Evolutionary conservation across 2,888 invertebrate genomes (phyloP).

Genomic region (Strigamia crassipes): DNA sequence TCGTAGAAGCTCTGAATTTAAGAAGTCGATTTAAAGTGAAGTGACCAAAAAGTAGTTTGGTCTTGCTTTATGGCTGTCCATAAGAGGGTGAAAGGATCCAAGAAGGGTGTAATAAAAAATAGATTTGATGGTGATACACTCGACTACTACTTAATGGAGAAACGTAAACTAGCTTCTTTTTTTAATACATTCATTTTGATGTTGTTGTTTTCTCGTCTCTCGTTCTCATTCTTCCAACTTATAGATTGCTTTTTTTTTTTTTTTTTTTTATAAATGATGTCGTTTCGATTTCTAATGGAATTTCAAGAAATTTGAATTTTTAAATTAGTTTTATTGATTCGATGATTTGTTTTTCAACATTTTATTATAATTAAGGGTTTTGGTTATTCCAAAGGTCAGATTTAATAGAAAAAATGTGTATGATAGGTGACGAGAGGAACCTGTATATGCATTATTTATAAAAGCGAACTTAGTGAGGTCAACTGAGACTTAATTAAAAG

Average conservation of each 20-base stretch:
- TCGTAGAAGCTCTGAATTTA: background rate
- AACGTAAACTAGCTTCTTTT: background rate
- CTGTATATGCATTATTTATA: background rate
- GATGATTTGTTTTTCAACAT: no score
- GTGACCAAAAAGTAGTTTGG: conserved; percentile 23
- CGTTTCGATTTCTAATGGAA: no score
- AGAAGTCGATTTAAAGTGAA: conserved; percentile 18
- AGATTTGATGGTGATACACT: background rate
- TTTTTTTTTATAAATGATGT: no score
- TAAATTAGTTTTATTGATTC: no score
- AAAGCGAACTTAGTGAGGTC: background rate
- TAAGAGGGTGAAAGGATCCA: background rate
- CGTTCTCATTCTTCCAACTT: background rate
- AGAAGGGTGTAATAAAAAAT: conserved; percentile 19
- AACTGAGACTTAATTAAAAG: background rate
- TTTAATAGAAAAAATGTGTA: background rate
- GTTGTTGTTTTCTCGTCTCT: background rate
- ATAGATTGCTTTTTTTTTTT: background rate
- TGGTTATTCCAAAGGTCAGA: background rate
- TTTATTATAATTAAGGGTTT: no score
- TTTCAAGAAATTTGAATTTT: no score
- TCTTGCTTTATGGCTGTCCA: conserved; percentile 25
- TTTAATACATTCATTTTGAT: background rate
- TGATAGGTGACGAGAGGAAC: background rate
- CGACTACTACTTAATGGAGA: background rate